phyloP scores from a whole-genome alignment of 2,888 invertebrate genomes.

The Clivina fossor region DNA sequence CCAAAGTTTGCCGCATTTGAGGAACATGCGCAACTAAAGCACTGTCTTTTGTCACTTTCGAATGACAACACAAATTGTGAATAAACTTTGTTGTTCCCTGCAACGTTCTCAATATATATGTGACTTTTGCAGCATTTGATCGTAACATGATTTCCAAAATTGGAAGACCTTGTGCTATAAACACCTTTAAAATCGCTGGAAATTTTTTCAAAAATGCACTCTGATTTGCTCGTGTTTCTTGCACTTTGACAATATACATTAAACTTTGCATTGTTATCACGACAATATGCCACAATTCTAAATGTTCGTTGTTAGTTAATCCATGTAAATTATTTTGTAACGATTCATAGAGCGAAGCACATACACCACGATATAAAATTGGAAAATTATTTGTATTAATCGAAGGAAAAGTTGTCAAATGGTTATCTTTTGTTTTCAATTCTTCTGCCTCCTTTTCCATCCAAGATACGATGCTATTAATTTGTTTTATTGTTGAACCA shows the following conservation, averaged over 20 bases:
- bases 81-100: slow-evolving; percentile 80
- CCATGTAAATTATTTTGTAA: slow-evolving; percentile 56
- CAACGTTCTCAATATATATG: slow-evolving; percentile 72
- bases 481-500: slow-evolving; percentile 59
- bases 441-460: slow-evolving; percentile 59
- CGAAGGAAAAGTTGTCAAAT: slow-evolving; percentile 62
- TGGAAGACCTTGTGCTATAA: slow-evolving; percentile 72
- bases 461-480: slow-evolving; percentile 60
- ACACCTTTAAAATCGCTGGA: slow-evolving; percentile 66
- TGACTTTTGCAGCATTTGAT: slow-evolving; percentile 69
- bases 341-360: slow-evolving; percentile 61
- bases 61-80: slow-evolving; percentile 80
- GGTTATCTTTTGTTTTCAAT: slow-evolving; percentile 61
- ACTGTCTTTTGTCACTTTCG: slow-evolving; percentile 72
- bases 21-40: slow-evolving; percentile 78
- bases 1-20: slow-evolving; percentile 72
- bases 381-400: slow-evolving; percentile 70
- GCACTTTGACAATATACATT: slow-evolving; percentile 64
- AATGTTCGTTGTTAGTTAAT: slow-evolving; percentile 61
- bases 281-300: slow-evolving; percentile 67
- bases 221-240: slow-evolving; percentile 65
- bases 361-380: slow-evolving; percentile 67
- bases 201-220: slow-evolving; percentile 67
- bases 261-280: slow-evolving; percentile 65
- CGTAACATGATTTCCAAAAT: slow-evolving; percentile 74